These are phyloP conservation scores for Neomonachus schauinslandi DNA, from an alignment of 2,113 vertebrate species.

Conservation along the genomic window DNA sequence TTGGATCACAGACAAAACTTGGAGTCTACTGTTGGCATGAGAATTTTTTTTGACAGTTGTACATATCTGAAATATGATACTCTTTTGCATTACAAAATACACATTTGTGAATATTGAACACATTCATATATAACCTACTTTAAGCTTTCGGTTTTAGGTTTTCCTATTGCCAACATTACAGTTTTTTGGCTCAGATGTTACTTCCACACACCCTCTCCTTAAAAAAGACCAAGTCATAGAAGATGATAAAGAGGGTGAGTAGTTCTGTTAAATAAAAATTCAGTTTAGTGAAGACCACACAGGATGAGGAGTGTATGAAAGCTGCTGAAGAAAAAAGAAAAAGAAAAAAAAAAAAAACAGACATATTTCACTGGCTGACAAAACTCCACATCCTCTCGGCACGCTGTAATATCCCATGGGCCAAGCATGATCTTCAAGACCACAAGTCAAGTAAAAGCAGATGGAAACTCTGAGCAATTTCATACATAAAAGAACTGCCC, in stretches of 20 bases:
- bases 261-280: constrained; percentile 80
- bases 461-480: constrained; percentile 87
- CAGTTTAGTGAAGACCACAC: constrained; percentile 86
- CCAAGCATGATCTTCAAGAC: constrained; percentile 89
- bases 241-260: constrained; percentile 80
- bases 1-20: constrained; percentile 49
- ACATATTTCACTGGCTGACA: constrained; percentile 91
- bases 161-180: constrained; percentile 52
- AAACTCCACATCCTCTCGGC: constrained; percentile 91
- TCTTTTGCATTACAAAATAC: constrained; percentile 49
- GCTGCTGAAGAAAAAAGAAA: constrained; percentile 56
- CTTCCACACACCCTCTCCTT: constrained; percentile 70
- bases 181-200: constrained; percentile 73
- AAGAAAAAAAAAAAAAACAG: constrained; percentile 77
- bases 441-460: constrained; percentile 91
- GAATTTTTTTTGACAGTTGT: constrained; percentile 31
- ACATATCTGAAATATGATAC: constrained; percentile 62
- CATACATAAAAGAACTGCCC: constrained; percentile 80
- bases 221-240: constrained; percentile 75
- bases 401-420: constrained; percentile 84
- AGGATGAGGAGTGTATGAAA: constrained; percentile 85
- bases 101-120: constrained; percentile 62
- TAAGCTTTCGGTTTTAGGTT: constrained; percentile 59
- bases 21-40: not conserved
- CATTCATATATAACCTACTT: constrained; percentile 69